Base-by-base conservation (phyloP, 2,888 invertebrate genomes). In the Parelbella ahira region DNA sequence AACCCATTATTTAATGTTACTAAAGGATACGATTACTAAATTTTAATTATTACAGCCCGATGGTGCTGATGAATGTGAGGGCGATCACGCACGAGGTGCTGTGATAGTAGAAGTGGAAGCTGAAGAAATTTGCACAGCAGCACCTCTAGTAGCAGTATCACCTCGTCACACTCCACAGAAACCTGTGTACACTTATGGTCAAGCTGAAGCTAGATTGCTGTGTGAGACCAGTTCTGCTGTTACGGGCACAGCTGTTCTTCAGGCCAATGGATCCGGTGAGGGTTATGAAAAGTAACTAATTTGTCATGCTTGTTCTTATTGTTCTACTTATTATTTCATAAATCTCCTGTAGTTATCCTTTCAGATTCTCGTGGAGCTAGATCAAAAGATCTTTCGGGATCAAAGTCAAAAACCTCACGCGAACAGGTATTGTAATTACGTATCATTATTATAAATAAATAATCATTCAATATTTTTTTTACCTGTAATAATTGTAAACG, bases 51-150 rank as follows among this genome's bases (percentile, higher is more conserved):
- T 46, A 4, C 49, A 81, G 78, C 58, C 70, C 13, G 77, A 82
- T 20, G 71, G 68, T 1, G 65, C 60, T 1, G 86, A 83, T 7
- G 79, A 78, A 12, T 71, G 68, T 25, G 82, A 80, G 4, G 70
- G 76, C 4, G 65, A 63, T 1, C 73, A 88, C 34, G 89, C 91
- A 24, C 93, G 94, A 0, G 93, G 93, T 53, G 94, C 94, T 0
- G 89, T 94, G 1, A 89, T 94, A 44, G 93, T 94, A 0, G 94
- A 94, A 63, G 92, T 95, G 2, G 94, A 94, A 68, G 94, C 93
- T 53, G 93, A 93, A 39, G 92, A 93, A 38, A 91, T 93, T 28
- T 94, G 94, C 74, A 94, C 94, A 0, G 93, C 94, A 0, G 92
- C 93, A 3, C 92, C 93, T 0, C 75, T 94, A 38, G 79, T 91